Conservation (phyloP, 1,140 invertebrate species). For the Chlorops oryzae region DNA sequence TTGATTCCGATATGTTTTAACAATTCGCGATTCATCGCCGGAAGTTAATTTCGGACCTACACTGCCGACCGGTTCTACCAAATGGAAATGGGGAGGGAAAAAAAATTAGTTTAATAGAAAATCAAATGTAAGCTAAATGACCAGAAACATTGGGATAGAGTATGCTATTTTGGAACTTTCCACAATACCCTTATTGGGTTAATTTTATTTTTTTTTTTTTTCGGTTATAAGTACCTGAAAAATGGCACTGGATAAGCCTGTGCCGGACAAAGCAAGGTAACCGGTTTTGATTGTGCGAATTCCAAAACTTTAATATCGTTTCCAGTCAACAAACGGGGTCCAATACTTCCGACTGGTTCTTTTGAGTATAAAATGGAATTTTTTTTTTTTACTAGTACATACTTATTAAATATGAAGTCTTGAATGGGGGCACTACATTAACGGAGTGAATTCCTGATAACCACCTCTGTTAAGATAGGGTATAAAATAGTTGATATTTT, state of each 20-base stretch:
- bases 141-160: no score
- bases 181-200: no score
- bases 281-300: slow-evolving; percentile 24
- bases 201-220: no score
- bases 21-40: slow-evolving; percentile 41
- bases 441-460: no score
- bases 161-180: no score
- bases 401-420: no score
- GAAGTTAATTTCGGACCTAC: slow-evolving; percentile 58
- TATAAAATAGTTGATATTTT: no score
- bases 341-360: slow-evolving; percentile 67
- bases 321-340: slow-evolving; percentile 54
- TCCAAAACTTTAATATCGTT: slow-evolving; percentile 42
- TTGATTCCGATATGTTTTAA: slow-evolving; percentile 25
- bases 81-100: no score
- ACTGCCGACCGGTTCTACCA: slow-evolving; percentile 63
- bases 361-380: slow-evolving; percentile 11
- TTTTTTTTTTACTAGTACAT: no score
- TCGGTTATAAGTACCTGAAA: slow-evolving; percentile 61
- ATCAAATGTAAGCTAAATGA: background rate
- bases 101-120: slow-evolving; percentile 21
- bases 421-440: no score
- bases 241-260: slow-evolving; percentile 62
- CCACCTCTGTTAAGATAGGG: no score
- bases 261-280: slow-evolving; percentile 59